Conservation (phyloP, 2,113 vertebrate genomes). For the Oreocharis arfaki region DNA sequence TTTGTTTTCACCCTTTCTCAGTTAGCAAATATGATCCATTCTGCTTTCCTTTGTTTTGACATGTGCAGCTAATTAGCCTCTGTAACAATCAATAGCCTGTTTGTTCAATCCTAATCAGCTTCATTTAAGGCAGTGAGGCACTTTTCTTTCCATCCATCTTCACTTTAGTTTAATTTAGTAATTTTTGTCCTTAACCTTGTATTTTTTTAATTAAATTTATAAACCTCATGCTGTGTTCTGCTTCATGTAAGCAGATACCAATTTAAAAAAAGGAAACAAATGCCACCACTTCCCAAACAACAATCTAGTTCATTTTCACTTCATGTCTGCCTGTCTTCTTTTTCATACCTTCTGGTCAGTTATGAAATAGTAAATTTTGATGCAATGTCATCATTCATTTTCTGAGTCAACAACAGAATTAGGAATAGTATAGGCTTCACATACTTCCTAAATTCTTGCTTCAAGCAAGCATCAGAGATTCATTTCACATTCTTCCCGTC, state of each 20-base stretch:
- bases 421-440: background rate
- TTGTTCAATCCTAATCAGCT: conserved; percentile 13
- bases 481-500: background rate
- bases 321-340: background rate
- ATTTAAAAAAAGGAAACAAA: background rate
- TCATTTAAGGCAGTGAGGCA: background rate
- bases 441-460: background rate
- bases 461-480: background rate
- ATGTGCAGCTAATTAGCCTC: conserved; percentile 5
- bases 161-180: conserved; percentile 15
- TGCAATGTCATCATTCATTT: background rate
- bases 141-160: conserved; percentile 15
- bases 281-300: background rate
- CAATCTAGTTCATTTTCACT: background rate
- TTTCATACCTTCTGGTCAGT: background rate
- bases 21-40: background rate
- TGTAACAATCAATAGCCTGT: background rate
- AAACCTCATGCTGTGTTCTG: background rate
- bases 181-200: conserved; percentile 5
- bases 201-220: conserved; percentile 30
- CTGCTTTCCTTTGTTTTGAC: background rate
- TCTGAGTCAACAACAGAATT: background rate
- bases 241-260: background rate
- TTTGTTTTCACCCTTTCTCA: background rate
- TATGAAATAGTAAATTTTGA: background rate